Evolutionary conservation across 2,888 invertebrate genomes (phyloP).

Genomic region (Noctua comes): DNA sequence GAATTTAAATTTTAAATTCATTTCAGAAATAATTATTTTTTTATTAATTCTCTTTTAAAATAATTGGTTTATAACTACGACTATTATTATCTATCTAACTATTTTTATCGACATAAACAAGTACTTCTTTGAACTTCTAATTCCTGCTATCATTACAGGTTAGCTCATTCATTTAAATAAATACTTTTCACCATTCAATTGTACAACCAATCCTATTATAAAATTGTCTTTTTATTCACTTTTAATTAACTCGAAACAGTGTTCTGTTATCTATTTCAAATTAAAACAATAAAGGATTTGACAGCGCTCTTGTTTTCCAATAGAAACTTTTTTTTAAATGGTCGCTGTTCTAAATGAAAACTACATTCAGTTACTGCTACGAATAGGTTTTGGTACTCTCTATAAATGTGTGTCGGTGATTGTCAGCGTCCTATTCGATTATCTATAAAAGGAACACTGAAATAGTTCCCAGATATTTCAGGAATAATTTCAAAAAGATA

Average conservation of each 20-base stretch:
- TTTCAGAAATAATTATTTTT: no score
- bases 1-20: no score
- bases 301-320: background rate
- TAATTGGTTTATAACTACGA: background rate
- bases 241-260: constrained; percentile 31
- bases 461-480: background rate
- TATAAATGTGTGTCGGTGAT: background rate
- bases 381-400: background rate
- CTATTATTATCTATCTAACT: background rate
- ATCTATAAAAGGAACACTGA: background rate
- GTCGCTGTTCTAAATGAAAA: background rate
- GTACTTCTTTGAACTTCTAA: background rate
- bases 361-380: background rate
- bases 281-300: constrained; percentile 15
- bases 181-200: background rate
- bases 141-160: background rate
- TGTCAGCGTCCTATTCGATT: background rate
- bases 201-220: constrained; percentile 4
- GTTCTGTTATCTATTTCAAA: constrained; percentile 14
- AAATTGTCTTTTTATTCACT: constrained; percentile 18
- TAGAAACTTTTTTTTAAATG: background rate
- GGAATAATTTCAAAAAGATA: background rate
- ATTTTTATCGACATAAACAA: background rate
- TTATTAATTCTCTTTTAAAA: background rate
- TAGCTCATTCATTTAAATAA: background rate